These are phyloP conservation scores for Drosophila fuyamai DNA, from an alignment of 1,140 invertebrate species.

Conservation along the genomic window DNA sequence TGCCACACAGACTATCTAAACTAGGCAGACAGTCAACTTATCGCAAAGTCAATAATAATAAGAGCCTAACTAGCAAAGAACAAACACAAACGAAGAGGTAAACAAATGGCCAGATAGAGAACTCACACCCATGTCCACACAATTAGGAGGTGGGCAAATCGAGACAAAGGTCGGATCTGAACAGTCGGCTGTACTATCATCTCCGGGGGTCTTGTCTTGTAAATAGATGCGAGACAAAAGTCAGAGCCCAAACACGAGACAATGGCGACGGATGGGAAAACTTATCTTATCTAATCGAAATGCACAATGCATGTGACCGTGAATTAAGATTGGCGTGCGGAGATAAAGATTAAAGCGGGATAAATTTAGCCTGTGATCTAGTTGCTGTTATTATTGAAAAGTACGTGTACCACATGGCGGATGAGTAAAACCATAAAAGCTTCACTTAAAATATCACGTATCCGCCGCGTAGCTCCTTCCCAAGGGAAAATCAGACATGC, in stretches of 20 bases:
- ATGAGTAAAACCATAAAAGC: slow-evolving; percentile 29
- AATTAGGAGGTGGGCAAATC: slow-evolving; percentile 21
- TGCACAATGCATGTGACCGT: slow-evolving; percentile 43
- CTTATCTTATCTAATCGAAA: slow-evolving; percentile 63
- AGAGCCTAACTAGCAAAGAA: slow-evolving; percentile 20
- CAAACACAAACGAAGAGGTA: slow-evolving; percentile 44
- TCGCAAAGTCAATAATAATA: slow-evolving; percentile 64
- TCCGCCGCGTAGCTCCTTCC: slow-evolving; percentile 23
- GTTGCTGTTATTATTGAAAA: slow-evolving; percentile 13
- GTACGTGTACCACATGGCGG: slow-evolving; percentile 2
- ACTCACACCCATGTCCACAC: slow-evolving; percentile 31
- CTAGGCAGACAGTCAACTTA: slow-evolving; percentile 39
- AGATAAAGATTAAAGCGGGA: slow-evolving; percentile 33
- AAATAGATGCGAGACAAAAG: slow-evolving; percentile 33
- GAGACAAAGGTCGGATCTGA: slow-evolving; percentile 50
- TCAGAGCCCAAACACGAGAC: slow-evolving; percentile 41
- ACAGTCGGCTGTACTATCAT: slow-evolving; percentile 10
- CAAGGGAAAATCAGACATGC: slow-evolving; percentile 11
- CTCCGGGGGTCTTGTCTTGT: slow-evolving; percentile 8
- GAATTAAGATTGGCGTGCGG: slow-evolving; percentile 14
- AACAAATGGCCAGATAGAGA: slow-evolving; percentile 70
- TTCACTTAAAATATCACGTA: slow-evolving; percentile 56
- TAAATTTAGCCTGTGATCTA: slow-evolving; percentile 55
- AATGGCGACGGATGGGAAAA: background rate
- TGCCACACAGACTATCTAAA: slow-evolving; percentile 37